phyloP scores from a whole-genome alignment of 2,888 invertebrate genomes.

The Biston stratarius region DNA sequence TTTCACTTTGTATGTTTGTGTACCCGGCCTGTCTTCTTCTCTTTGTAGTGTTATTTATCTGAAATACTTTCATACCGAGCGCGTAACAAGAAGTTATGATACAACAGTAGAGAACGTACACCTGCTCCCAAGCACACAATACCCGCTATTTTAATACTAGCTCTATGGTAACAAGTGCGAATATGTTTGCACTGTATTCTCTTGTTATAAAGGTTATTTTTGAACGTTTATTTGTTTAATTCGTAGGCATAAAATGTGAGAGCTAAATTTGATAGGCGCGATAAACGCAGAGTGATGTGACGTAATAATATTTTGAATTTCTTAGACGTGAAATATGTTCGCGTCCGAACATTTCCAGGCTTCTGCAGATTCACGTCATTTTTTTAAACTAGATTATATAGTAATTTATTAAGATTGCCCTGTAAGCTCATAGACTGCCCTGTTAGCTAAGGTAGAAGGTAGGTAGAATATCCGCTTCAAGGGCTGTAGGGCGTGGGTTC shows the following conservation, averaged over 20 bases:
- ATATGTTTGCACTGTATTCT: conserved; percentile 26
- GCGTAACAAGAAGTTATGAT: conserved; percentile 25
- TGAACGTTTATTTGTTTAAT: conserved; percentile 23
- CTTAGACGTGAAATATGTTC: not conserved
- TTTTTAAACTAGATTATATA: no score
- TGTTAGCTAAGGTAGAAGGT: no score
- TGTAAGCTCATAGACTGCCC: not conserved
- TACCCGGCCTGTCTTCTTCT: not conserved
- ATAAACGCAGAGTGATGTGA: conserved; percentile 36
- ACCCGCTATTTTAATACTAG: conserved; percentile 35
- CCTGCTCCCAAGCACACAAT: conserved; percentile 37
- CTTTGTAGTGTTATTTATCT: conserved; percentile 19
- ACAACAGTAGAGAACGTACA: conserved; percentile 32
- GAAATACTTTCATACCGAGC: conserved; percentile 3
- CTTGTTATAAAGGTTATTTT: conserved; percentile 34
- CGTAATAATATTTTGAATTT: conserved; percentile 34
- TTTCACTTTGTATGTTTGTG: not conserved
- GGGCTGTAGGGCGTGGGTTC: no score
- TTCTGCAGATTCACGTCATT: no score
- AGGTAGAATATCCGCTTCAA: no score
- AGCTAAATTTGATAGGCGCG: conserved; percentile 34
- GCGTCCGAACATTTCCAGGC: no score
- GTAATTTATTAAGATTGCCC: not conserved
- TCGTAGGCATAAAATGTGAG: conserved; percentile 24
- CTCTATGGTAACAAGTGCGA: conserved; percentile 29